phyloP scores from a whole-genome alignment of 92 coral and sea anemone genomes.

The Paramuricea clavata region DNA sequence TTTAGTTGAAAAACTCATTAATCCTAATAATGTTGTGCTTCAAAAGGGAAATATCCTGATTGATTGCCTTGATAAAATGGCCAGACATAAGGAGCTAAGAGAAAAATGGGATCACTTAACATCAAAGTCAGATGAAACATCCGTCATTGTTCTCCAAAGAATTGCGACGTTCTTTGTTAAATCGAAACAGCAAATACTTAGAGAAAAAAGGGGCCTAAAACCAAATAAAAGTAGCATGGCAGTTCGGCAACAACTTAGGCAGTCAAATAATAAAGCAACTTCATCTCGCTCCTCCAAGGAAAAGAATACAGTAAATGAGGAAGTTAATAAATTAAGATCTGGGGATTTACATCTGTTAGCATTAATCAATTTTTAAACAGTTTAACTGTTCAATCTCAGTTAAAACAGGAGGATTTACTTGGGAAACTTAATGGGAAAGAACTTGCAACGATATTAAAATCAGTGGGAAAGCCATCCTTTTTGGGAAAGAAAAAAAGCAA shows the following conservation, averaged over 20 bases:
- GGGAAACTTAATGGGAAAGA: too few species aligned
- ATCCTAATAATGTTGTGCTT: not conserved
- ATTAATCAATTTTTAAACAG: not conserved
- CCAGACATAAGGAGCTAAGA: not conserved
- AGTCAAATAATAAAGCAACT: not conserved
- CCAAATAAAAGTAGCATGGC: not conserved
- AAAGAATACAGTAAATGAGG: not conserved
- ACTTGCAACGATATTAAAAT: not conserved
- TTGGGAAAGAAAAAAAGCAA: not conserved
- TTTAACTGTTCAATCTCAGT: conserved; percentile 41
- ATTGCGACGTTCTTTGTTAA: not conserved
- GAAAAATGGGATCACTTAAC: not conserved
- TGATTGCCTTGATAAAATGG: not conserved
- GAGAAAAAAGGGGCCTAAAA: not conserved
- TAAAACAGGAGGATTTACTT: too few species aligned
- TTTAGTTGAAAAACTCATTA: not conserved
- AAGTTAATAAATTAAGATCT: not conserved
- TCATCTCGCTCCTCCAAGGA: not conserved
- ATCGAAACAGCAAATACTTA: not conserved
- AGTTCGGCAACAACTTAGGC: not conserved
- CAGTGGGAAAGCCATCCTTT: not conserved
- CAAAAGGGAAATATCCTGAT: not conserved
- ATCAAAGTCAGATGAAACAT: not conserved
- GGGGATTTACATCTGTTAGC: not conserved
- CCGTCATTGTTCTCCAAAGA: not conserved